These are phyloP conservation scores for Sycobia sp. DNA, from an alignment of 1,140 invertebrate genomes.

Conservation along the genomic window DNA sequence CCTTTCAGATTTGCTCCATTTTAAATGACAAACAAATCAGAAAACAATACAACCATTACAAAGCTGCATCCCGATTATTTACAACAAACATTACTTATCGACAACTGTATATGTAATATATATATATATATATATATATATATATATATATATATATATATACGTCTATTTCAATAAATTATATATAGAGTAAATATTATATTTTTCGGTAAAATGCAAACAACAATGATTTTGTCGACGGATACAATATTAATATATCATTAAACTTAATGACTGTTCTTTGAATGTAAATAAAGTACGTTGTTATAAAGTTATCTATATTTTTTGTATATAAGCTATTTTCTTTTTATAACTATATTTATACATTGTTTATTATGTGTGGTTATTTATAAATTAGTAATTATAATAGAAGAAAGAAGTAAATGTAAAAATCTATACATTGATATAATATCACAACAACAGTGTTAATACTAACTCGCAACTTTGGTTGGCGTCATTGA, in stretches of 20 bases:
- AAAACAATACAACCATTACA: slow-evolving; percentile 9
- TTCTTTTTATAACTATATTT: slow-evolving; percentile 8
- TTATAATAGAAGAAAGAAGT: slow-evolving; percentile 6
- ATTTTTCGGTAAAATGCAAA: slow-evolving; percentile 21
- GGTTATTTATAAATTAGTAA: too few relatives aligned
- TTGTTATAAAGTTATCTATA: slow-evolving; percentile 13
- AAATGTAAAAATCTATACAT: slow-evolving; percentile 25
- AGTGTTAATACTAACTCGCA: slow-evolving; percentile 28
- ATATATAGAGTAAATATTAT: slow-evolving; percentile 15
- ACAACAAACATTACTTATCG: slow-evolving; percentile 19
- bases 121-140: slow-evolving; percentile 18
- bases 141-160: slow-evolving; percentile 25
- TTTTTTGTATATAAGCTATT: too few relatives aligned
- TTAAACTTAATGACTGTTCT: slow-evolving; percentile 22
- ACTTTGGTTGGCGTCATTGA: slow-evolving; percentile 29
- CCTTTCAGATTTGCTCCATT: slow-evolving; percentile 18
- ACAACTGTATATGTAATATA: slow-evolving; percentile 24
- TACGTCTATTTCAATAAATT: slow-evolving; percentile 23
- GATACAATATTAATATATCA: background rate
- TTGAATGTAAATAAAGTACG: slow-evolving; percentile 9
- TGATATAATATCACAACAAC: slow-evolving; percentile 32
- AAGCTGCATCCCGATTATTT: slow-evolving; percentile 14
- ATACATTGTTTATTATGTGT: background rate
- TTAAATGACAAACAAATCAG: slow-evolving; percentile 26
- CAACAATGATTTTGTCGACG: slow-evolving; percentile 17